A percentile compares a stretch with the other conserved stretches of the same genome.
Conservation (phyloP, 2,888 invertebrate genomes). For the Lasioglossum malachurum region DNA sequence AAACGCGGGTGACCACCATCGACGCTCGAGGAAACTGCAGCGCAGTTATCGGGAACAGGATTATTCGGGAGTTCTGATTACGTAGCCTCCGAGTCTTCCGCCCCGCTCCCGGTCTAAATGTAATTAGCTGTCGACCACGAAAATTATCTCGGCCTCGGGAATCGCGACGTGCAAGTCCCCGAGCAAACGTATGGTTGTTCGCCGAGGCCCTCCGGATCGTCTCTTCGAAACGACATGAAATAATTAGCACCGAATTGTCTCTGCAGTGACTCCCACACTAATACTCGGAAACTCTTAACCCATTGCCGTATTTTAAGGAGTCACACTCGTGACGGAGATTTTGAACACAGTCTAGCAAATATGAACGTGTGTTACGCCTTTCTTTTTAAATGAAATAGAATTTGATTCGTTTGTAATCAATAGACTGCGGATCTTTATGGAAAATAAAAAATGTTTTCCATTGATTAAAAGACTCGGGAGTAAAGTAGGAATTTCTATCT, state of each 20-base stretch:
- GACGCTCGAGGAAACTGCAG: constrained; percentile 66
- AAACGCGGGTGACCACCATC: constrained; percentile 44
- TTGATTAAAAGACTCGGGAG: too few species aligned
- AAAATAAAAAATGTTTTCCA: too few species aligned
- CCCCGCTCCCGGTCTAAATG: constrained; percentile 71
- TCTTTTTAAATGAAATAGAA: too few species aligned
- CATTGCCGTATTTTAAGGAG: too few species aligned
- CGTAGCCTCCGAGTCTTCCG: constrained; percentile 72
- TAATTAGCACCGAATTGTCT: background rate
- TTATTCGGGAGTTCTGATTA: constrained; percentile 77
- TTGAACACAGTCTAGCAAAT: too few species aligned
- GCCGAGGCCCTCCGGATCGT: background rate
- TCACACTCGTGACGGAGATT: too few species aligned
- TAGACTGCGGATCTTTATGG: too few species aligned
- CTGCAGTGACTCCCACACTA: background rate
- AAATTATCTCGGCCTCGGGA: constrained; percentile 56
- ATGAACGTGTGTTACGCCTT: too few species aligned
- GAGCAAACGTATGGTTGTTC: constrained; percentile 12
- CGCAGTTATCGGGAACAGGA: constrained; percentile 74
- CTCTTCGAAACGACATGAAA: background rate
- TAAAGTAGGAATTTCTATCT: too few species aligned
- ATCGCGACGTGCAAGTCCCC: constrained; percentile 28
- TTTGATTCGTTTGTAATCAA: too few species aligned
- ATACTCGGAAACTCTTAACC: too few species aligned
- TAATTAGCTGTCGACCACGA: constrained; percentile 75